Base-by-base conservation (phyloP, 2,888 invertebrate species). In the Mechanitis messenoides region DNA sequence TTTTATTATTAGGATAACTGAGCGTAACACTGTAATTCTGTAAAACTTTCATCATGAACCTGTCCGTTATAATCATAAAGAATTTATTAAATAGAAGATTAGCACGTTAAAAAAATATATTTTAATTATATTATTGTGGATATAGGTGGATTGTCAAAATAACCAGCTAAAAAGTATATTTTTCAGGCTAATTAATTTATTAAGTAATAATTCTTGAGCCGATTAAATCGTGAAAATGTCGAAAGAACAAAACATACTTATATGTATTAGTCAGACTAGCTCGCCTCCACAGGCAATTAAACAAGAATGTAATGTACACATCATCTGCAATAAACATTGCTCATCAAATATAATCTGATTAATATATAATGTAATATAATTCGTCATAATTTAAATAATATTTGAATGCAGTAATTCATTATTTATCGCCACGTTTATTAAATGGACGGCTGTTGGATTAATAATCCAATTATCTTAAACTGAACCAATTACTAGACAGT, bases 381-480 rank as follows among this genome's bases (percentile, higher is more conserved):
- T 20, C 7, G 31, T 28, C 28, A 5, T 28, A 50, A 50, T 42
- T 9, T 9, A 3, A 9, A 42, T 42, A 35, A 20, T 35, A 35
- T 35, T 20, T 12, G 1, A 20, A 46, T 46, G 12, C 20, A n/a
- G 2, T 46, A 28, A 50, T 50, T 28, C 20, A n/a, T 46, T 46
- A 46, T 12, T 20, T 31, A 50, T 20, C 7, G 20, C 9, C 31
- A 50, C 9, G 2, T n/a, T 20, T 31, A 20, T 50, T 7, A 50
- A 50, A 28, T 6, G 35, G 58, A 69, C 74, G 71, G 71, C 66
- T 71, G 68, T 68, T 67, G 56, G 53, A 62, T 72, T 70, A 76
- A 80, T 74, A 74, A 73, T 71, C 75, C 78, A 81, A 84, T 85
- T 81, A 84, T 81, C 70, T 42, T 42, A 9, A 42, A 42, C 73